A percentile compares a stretch with the other conserved stretches of the same genome.
phyloP scores from a whole-genome alignment of 2,888 invertebrate species.

The Brenthis hecate region DNA sequence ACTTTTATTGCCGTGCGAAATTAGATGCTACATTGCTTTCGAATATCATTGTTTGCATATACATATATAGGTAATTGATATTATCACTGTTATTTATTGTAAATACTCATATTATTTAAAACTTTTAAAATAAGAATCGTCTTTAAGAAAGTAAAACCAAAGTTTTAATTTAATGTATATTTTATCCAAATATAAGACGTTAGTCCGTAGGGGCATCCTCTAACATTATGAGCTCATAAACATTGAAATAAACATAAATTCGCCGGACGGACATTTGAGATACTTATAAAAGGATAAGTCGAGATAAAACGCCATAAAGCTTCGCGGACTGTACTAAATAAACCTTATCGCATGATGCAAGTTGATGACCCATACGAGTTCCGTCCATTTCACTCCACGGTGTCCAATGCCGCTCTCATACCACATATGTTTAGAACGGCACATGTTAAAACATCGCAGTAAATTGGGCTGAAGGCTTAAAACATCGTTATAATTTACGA shows the following conservation, averaged over 20 bases:
- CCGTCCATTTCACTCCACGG: constrained; percentile 43
- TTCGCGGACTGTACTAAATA: constrained; percentile 35
- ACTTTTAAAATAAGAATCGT: too few relatives aligned
- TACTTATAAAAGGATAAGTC: constrained; percentile 44
- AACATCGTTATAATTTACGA: constrained; percentile 70
- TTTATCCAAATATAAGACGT: constrained; percentile 2
- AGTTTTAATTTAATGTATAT: not conserved
- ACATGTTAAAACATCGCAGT: constrained; percentile 53
- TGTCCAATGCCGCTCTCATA: constrained; percentile 51
- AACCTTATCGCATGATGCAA: constrained; percentile 29
- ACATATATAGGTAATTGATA: not conserved
- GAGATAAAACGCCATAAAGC: constrained; percentile 47
- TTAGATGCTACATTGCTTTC: constrained; percentile 18
- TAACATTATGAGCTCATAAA: constrained; percentile 36
- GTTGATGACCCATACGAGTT: constrained; percentile 19
- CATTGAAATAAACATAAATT: constrained; percentile 44
- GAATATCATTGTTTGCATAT: constrained; percentile 3
- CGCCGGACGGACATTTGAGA: constrained; percentile 40
- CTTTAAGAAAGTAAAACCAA: not conserved
- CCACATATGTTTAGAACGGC: constrained; percentile 49
- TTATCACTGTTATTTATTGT: not conserved
- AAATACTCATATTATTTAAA: too few relatives aligned
- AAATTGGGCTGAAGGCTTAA: constrained; percentile 59
- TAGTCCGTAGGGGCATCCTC: constrained; percentile 14
- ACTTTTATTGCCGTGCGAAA: constrained; percentile 33